Evolutionary conservation across 92 coral and sea anemone genomes (phyloP), one percentile per base, ranked within the genome.

Genomic region (Siderastrea radians): DNA sequence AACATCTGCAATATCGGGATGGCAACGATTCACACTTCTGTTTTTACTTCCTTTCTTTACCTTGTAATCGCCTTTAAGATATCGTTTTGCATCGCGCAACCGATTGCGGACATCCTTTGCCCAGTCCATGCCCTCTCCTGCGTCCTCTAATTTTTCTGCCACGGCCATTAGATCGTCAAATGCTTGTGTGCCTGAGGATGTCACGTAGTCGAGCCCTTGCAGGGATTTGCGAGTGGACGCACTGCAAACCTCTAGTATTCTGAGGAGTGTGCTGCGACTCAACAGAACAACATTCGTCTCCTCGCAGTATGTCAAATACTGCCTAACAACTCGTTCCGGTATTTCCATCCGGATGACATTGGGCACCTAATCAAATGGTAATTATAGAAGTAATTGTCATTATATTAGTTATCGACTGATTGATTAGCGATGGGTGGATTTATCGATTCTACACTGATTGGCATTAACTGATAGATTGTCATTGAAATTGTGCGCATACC

Each of bases 181-280:
- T 44, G 89, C 89, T 76, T 85, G 75, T 64, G 89, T 77, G 8
- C 89, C 83, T 71, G 80, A 19, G 60, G 88, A 75, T 62, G 82
- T 74, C 66, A 85, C 83, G 75, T 75, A 85, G 52, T 85, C 83
- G 67, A 76, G 89, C 62, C 89, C 83, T 85, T 86, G 89, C 52
- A 85, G 72, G 62, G 89, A 85, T 54, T 75, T 85, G 64, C 89
- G 83, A 4, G 75, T 75, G 82, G 89, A 75, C 68, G 82, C 75
- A 51, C 82, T 50, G 73, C 83, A 85, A 80, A 85, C 74, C 49
- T 61, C 61, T 17, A 75, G 82, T 60, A 75, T 85, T 51, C 82
- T 60, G 16, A 60, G 15, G 16, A 60, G 65, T 17, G 65, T 60
- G 65, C 58, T 53, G 58, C 58, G 1, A 10, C 58, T 53, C 58